Evolutionary conservation across 2,888 invertebrate genomes (phyloP), one percentile per base, ranked within the genome.

Genomic region (Calameuta idolon): DNA sequence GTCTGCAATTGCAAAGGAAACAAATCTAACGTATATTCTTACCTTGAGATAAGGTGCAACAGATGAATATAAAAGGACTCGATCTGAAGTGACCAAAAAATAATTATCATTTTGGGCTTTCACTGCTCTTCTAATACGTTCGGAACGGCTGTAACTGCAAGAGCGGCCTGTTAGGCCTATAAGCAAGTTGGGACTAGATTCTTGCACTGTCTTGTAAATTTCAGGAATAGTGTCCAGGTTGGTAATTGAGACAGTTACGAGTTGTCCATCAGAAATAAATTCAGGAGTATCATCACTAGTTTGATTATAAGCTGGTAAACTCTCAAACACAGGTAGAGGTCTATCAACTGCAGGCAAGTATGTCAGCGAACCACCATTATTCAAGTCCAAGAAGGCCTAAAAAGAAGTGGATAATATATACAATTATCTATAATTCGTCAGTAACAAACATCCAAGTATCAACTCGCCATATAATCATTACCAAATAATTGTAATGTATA

Each of bases 331-430:
- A 1, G 91, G 90, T 15, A 94, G 80, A 0, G 96, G 93, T 79
- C 93, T 92, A 73, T 94, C 92, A 0, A 96, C 96, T 33, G 93
- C 93, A 12, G 95, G 93, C 76, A 95, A 91, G 87, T 95, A 96
- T 1, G 93, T 90, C 34, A 93, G 87, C 0, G 83, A 83, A 35
- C 85, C 86, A 1, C 90, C 84, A 0, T 83, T 84, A 23, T 92
- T 87, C 37, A 92, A 88, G 1, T 88, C 82, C 12, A 90, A 90
- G 30, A 94, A 87, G 83, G 92, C 92, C 1, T 92, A 91, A 83
- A 91, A 0, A 55, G 5, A 55, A 23, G 23, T 9, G 23, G 23
- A 55, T 55, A 55, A 9, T 55, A 55, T 23, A 55, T 55, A 23
- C 23, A 37, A 37, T 23, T 1, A 40, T 23, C 40, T 40, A 55